Conservation (phyloP, 2,113 vertebrate genomes). For the Tenrec ecaudatus region DNA sequence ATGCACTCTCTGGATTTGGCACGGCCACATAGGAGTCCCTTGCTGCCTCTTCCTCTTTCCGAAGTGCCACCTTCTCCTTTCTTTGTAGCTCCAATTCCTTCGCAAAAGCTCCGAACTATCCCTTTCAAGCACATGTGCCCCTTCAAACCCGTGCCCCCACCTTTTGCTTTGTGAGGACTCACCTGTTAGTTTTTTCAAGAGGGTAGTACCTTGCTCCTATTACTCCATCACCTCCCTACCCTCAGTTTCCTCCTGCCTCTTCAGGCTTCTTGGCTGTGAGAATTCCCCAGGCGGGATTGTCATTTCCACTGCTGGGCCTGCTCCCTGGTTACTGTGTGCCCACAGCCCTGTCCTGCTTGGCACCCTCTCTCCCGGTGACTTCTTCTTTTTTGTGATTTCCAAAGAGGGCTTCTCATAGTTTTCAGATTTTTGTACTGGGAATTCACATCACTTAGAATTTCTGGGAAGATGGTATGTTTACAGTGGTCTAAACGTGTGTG, state of each 20-base stretch:
- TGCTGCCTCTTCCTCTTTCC: conserved; percentile 75
- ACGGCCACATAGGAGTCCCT: conserved; percentile 41
- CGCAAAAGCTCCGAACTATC: conserved; percentile 79
- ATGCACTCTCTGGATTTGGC: conserved; percentile 65
- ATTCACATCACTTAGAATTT: neutral
- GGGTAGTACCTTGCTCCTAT: conserved; percentile 17
- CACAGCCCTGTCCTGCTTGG: conserved; percentile 18
- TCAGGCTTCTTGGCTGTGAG: conserved; percentile 61
- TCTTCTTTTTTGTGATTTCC: conserved; percentile 37
- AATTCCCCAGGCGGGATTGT: conserved; percentile 37
- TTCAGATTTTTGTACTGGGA: neutral
- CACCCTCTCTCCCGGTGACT: conserved; percentile 74
- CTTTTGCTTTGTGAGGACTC: conserved; percentile 76
- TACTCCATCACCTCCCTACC: neutral
- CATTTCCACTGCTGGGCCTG: conserved; percentile 60
- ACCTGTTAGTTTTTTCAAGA: conserved; percentile 74
- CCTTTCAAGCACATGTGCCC: conserved; percentile 73
- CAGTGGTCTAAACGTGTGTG: neutral
- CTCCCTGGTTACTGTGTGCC: conserved; percentile 60
- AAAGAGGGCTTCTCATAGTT: neutral
- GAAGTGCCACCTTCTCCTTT: conserved; percentile 52
- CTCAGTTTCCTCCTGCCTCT: conserved; percentile 1
- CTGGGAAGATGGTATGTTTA: neutral
- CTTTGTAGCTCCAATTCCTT: conserved; percentile 65
- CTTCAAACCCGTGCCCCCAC: conserved; percentile 72